Percentiles rank a stretch among this genome's conserved stretches.
Evolutionary conservation across 1,140 invertebrate species (phyloP).

Genomic region (Phenacoccus solenopsis): DNA sequence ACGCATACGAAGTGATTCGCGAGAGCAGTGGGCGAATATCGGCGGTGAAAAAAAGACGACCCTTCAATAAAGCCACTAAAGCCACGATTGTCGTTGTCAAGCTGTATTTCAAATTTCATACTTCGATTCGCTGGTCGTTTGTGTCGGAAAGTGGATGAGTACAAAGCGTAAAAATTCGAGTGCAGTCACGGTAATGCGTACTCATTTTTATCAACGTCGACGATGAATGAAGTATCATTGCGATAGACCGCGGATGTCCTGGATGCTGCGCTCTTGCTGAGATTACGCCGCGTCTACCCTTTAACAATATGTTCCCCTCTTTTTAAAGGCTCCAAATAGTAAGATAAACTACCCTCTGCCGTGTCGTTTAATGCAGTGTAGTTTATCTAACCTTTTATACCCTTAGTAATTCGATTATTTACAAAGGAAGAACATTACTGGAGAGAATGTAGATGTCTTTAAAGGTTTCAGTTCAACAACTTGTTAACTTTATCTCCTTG

Average conservation of each 20-base stretch:
- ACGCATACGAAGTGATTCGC: background rate
- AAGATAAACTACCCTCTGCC: background rate
- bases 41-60: background rate
- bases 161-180: background rate
- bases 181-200: background rate
- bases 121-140: background rate
- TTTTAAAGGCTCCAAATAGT: background rate
- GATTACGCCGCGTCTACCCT: background rate
- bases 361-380: background rate
- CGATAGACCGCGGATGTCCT: background rate
- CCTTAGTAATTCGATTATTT: background rate
- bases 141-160: background rate
- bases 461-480: background rate
- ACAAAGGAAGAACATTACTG: background rate
- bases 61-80: conserved; percentile 1
- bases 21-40: too few relatives aligned
- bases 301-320: background rate
- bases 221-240: background rate
- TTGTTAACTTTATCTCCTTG: background rate
- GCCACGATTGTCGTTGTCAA: background rate
- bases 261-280: background rate
- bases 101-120: background rate
- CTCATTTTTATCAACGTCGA: background rate
- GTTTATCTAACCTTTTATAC: conserved; percentile 3
- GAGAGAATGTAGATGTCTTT: background rate